Evolutionary conservation across 2,113 vertebrate species (phyloP).

Genomic region (Anoplopoma fimbria): DNA sequence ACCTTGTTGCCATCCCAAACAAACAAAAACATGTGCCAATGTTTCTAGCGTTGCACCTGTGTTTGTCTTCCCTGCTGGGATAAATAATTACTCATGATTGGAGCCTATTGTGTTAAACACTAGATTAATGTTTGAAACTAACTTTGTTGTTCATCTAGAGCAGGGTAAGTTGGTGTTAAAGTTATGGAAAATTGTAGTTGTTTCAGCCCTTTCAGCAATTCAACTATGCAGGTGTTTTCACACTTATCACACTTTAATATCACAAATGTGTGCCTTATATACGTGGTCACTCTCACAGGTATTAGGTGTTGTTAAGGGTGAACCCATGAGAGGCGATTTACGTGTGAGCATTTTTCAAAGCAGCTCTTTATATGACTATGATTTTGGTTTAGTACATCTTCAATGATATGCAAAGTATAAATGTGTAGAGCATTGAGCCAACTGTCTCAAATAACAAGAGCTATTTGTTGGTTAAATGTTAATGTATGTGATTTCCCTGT

Average conservation of each 20-base stretch:
- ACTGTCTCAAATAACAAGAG: slow-evolving; percentile 8
- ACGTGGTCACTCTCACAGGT: not conserved
- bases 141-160: slow-evolving; percentile 34
- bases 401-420: not conserved
- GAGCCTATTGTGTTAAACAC: slow-evolving; percentile 17
- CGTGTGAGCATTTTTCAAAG: not conserved
- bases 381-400: not conserved
- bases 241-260: not conserved
- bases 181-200: slow-evolving; percentile 10
- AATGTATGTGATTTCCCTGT: slow-evolving; percentile 23
- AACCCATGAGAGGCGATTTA: not conserved
- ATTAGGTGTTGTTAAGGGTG: not conserved
- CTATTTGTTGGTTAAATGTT: slow-evolving; percentile 9
- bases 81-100: slow-evolving; percentile 30
- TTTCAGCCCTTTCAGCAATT: not conserved
- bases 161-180: not conserved
- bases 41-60: not conserved
- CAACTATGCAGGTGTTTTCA: not conserved
- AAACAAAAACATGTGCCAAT: slow-evolving; percentile 6
- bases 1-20: not conserved
- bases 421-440: not conserved
- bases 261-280: not conserved
- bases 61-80: slow-evolving; percentile 32
- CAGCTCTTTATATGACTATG: not conserved
- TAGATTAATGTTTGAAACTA: not conserved